phyloP scores from a whole-genome alignment of 2,113 vertebrate species.

The Peromyscus maniculatus region DNA sequence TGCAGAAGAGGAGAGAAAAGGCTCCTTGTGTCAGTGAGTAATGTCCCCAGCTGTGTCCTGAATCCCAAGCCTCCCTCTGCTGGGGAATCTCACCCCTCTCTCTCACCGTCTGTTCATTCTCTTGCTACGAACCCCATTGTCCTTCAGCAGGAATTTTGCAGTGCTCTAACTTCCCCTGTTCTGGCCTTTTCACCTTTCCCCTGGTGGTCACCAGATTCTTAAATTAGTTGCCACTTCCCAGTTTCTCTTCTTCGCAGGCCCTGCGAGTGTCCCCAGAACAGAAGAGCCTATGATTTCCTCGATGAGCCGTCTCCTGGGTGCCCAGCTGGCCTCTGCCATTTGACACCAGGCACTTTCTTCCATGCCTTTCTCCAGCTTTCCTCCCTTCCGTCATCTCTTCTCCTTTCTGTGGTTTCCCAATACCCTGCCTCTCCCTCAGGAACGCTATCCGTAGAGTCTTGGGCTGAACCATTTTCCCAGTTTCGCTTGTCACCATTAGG shows the following conservation, averaged over 20 bases:
- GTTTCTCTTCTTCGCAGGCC: neutral
- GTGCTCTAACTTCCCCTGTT: neutral
- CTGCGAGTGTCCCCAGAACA: neutral
- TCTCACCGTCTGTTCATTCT: neutral
- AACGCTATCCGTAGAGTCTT: neutral
- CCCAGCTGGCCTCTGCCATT: neutral
- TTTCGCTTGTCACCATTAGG: neutral
- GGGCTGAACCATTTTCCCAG: neutral
- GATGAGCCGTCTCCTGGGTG: fast-evolving
- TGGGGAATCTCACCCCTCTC: neutral
- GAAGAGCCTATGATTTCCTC: neutral
- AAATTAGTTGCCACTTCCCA: neutral
- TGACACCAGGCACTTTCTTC: neutral
- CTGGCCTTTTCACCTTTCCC: neutral
- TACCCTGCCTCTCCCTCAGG: neutral
- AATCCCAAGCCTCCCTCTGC: neutral
- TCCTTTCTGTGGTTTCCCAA: neutral
- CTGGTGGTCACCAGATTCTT: neutral
- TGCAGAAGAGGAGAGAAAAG: neutral
- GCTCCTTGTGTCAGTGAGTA: neutral
- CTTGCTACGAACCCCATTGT: neutral
- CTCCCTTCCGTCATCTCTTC: neutral
- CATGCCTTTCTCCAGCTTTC: neutral
- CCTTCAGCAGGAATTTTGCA: neutral
- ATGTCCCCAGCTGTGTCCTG: neutral